These are phyloP conservation scores for Hemiprocne comata DNA, from an alignment of 2,113 vertebrate species.

Conservation along the genomic window DNA sequence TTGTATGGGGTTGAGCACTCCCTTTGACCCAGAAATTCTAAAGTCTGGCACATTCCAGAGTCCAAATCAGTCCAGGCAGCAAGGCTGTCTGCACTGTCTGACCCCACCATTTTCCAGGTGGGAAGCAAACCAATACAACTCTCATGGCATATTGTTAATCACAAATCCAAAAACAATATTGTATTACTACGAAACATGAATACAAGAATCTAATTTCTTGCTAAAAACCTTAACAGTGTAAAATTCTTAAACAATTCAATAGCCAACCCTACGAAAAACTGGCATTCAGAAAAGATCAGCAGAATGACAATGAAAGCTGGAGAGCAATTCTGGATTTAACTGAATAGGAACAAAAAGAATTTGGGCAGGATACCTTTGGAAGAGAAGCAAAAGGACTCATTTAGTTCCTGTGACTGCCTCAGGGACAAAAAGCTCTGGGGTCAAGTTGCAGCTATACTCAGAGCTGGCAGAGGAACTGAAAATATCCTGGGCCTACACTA, in stretches of 20 bases:
- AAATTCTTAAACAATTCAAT: background rate
- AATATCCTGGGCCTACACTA: too few species aligned
- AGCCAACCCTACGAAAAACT: background rate
- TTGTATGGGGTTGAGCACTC: too few species aligned
- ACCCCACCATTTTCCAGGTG: fast-evolving
- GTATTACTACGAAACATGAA: background rate
- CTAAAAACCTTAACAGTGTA: background rate
- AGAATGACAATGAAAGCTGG: fast-evolving
- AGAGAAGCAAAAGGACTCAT: background rate
- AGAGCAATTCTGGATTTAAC: background rate
- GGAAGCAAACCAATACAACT: background rate
- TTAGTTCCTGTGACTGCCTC: background rate
- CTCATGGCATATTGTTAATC: background rate
- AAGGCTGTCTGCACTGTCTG: background rate
- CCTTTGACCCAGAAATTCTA: background rate
- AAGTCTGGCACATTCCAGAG: background rate
- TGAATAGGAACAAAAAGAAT: background rate
- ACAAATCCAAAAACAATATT: background rate
- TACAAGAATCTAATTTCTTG: background rate
- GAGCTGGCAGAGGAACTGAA: background rate
- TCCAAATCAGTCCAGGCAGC: background rate
- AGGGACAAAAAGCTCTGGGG: background rate
- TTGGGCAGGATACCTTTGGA: background rate
- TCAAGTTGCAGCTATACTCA: background rate
- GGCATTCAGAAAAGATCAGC: background rate